Percentiles rank a stretch among this genome's conserved stretches.
These are phyloP conservation scores for Procavia capensis DNA, from an alignment of 2,113 vertebrate species.

Conservation along the genomic window DNA sequence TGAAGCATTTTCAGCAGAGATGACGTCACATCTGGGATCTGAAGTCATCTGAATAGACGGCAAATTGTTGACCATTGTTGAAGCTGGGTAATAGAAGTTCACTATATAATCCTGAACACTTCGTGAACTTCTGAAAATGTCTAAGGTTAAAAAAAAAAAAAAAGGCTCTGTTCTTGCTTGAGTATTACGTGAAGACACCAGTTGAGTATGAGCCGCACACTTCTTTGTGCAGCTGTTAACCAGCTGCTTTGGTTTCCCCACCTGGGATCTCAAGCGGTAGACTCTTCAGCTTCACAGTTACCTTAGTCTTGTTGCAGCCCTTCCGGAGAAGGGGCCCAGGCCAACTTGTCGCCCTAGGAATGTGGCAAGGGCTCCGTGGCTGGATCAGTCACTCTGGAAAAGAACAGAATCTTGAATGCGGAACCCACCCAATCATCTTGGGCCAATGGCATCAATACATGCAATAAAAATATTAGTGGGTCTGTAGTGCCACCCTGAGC, in stretches of 20 bases:
- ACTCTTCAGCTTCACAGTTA: background rate
- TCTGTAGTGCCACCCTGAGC: background rate
- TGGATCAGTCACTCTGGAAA: background rate
- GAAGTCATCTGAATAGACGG: background rate
- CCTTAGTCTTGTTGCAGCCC: background rate
- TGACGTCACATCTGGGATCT: background rate
- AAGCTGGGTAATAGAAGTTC: background rate
- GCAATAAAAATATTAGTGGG: background rate
- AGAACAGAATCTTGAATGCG: background rate
- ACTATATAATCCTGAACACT: background rate
- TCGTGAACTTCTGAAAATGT: background rate
- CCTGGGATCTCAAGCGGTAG: background rate
- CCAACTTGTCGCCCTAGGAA: background rate
- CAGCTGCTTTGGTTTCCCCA: background rate
- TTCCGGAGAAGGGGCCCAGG: background rate
- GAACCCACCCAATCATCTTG: background rate
- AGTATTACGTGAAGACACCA: background rate
- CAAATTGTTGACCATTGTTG: background rate
- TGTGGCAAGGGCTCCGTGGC: background rate
- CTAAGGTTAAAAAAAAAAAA: background rate
- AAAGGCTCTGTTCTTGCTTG: background rate
- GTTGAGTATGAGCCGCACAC: background rate
- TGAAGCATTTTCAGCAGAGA: background rate
- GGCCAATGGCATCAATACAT: background rate
- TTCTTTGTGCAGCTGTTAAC: background rate